Percentiles rank a stretch among this genome's conserved stretches.
Conservation (phyloP, 2,797 vertebrate species). For the Sorex maritimensis region DNA sequence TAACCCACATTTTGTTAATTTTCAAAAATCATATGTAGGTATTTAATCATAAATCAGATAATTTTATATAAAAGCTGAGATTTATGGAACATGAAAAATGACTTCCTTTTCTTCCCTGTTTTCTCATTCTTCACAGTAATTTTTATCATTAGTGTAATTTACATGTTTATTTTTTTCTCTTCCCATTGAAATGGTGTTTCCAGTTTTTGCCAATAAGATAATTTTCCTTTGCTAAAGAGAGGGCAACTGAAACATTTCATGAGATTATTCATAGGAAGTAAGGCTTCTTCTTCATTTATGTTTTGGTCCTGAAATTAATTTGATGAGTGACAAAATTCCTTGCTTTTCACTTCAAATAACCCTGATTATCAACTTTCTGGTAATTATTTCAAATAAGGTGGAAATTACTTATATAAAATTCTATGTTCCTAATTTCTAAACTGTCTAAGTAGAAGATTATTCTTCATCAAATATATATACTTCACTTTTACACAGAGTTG, state of each 20-base stretch:
- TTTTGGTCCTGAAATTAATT: not conserved
- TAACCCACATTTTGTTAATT: not conserved
- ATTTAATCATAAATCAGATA: no score
- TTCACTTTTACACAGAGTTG: not conserved
- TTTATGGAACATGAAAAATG: not conserved
- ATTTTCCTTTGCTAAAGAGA: not conserved
- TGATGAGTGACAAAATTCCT: not conserved
- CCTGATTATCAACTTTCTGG: not conserved
- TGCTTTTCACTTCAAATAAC: constrained; percentile 16
- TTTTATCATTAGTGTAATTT: not conserved
- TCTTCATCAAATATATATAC: not conserved
- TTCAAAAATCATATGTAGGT: not conserved
- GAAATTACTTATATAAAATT: not conserved
- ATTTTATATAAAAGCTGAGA: not conserved
- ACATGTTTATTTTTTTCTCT: not conserved
- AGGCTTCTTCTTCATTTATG: not conserved
- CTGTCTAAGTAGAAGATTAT: not conserved
- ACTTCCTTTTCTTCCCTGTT: not conserved
- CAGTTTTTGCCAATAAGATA: not conserved
- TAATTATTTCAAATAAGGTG: not conserved
- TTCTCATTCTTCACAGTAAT: not conserved
- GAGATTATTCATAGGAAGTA: not conserved
- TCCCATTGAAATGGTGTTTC: not conserved
- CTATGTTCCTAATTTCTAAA: constrained; percentile 5
- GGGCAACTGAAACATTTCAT: not conserved